These are phyloP conservation scores for Ptychoptera contaminata DNA, from an alignment of 2,888 invertebrate species.

Conservation along the genomic window DNA sequence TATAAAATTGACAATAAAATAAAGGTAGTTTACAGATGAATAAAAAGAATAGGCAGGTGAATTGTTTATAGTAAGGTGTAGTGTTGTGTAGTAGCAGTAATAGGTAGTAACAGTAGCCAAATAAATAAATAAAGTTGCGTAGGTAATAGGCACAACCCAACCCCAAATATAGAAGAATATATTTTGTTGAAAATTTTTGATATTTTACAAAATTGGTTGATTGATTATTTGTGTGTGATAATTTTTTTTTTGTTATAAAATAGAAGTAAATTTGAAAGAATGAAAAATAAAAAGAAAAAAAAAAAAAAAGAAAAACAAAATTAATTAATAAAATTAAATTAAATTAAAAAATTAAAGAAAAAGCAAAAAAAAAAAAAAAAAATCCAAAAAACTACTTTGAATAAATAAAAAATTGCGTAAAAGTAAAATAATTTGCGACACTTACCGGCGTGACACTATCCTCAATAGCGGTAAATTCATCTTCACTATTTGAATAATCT, in stretches of 20 bases:
- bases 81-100: too few species aligned
- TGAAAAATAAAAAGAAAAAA: background rate
- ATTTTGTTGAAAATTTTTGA: too few species aligned
- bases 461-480: conserved; percentile 58
- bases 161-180: too few species aligned
- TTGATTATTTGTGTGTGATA: too few species aligned
- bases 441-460: conserved; percentile 41
- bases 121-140: too few species aligned
- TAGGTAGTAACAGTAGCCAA: too few species aligned
- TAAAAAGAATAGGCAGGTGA: too few species aligned
- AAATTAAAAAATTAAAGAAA: conserved; percentile 7
- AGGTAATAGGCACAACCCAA: too few species aligned
- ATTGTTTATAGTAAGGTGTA: too few species aligned
- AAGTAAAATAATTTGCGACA: conserved; percentile 18
- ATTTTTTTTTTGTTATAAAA: background rate
- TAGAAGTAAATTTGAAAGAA: background rate
- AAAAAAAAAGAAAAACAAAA: background rate
- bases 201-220: too few species aligned
- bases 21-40: too few species aligned
- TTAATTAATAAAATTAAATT: background rate
- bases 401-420: conserved; percentile 13
- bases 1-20: too few species aligned
- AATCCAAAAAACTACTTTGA: conserved; percentile 3
- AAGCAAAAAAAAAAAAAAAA: conserved; percentile 8
- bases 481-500: conserved; percentile 81